Conservation (phyloP, 2,888 invertebrate species). For the Muscina levida region DNA sequence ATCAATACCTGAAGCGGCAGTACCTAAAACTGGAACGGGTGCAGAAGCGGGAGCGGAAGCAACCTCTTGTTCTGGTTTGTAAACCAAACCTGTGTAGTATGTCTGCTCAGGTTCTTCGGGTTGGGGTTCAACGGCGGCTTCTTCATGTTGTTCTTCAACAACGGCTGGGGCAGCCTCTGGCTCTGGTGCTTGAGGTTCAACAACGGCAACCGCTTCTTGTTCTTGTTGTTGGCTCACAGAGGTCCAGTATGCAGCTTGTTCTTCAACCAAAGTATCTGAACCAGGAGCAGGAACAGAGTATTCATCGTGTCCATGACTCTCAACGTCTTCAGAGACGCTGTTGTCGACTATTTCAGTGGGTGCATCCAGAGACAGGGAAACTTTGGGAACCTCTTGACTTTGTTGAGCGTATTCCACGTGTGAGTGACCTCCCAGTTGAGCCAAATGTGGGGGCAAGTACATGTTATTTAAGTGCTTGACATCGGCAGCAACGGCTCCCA, state of each 20-base stretch:
- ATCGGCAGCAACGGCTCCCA: constrained; percentile 71
- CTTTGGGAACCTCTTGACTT: constrained; percentile 41
- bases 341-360: constrained; percentile 41
- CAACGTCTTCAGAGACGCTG: constrained; percentile 18
- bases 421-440: constrained; percentile 7
- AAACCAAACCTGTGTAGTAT: not conserved
- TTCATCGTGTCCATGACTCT: constrained; percentile 10
- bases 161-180: not conserved
- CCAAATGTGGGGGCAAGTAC: constrained; percentile 65
- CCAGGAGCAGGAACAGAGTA: constrained; percentile 32
- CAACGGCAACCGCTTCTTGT: not conserved
- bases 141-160: too few relatives aligned
- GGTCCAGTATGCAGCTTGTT: constrained; percentile 33
- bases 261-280: constrained; percentile 22
- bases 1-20: constrained; percentile 62
- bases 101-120: constrained; percentile 9
- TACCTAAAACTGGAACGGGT: constrained; percentile 1
- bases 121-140: too few relatives aligned
- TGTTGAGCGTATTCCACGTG: constrained; percentile 38
- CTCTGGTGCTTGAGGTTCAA: too few relatives aligned
- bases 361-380: constrained; percentile 31
- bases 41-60: constrained; percentile 2
- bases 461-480: constrained; percentile 71
- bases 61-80: too few relatives aligned
- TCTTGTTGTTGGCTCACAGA: constrained; percentile 31